Evolutionary conservation across 2,797 vertebrate species (phyloP).

Genomic region (Orientallactaga sibirica): DNA sequence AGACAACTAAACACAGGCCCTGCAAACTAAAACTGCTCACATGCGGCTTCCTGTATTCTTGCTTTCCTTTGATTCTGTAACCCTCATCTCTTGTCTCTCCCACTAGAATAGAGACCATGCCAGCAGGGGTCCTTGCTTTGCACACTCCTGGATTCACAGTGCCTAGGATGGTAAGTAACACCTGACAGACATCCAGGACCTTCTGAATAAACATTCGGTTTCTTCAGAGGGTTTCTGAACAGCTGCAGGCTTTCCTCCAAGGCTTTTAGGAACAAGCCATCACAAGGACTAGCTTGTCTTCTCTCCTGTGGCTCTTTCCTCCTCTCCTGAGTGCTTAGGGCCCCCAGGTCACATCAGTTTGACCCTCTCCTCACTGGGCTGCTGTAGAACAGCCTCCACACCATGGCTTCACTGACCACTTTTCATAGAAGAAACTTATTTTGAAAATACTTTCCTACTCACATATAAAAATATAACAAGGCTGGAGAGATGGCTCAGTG

Average conservation of each 20-base stretch:
- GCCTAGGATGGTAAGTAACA: background rate
- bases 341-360: background rate
- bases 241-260: conserved; percentile 10
- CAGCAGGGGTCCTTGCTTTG: background rate
- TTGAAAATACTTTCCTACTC: conserved; percentile 27
- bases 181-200: background rate
- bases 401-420: background rate
- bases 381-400: background rate
- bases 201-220: background rate
- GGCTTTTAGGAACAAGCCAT: background rate
- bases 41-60: background rate
- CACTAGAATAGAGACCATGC: background rate
- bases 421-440: background rate
- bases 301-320: background rate
- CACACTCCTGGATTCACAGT: background rate
- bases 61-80: background rate
- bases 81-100: background rate
- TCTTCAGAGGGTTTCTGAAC: background rate
- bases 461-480: background rate
- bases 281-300: background rate
- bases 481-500: too few relatives aligned
- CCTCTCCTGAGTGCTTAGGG: background rate
- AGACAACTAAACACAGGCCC: background rate
- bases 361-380: background rate
- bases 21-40: background rate